Conservation (phyloP, 2,888 invertebrate genomes). For the Dysmachus trigonus region DNA sequence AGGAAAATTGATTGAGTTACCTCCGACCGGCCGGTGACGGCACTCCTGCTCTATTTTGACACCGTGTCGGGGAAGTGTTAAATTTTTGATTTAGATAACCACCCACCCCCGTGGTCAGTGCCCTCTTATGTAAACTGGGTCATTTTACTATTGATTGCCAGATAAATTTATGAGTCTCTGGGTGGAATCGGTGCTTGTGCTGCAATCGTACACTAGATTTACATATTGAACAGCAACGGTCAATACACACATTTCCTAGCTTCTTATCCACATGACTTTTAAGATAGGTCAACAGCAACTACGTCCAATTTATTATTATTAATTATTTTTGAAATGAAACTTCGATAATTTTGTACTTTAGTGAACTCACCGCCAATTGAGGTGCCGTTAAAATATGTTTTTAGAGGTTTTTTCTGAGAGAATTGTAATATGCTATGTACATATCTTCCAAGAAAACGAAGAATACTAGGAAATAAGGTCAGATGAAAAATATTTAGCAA, state of each 20-base stretch:
- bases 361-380: too few species aligned
- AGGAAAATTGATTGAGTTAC: neutral
- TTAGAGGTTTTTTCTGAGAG: too few species aligned
- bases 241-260: neutral
- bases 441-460: too few species aligned
- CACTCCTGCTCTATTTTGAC: neutral
- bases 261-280: neutral
- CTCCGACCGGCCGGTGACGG: neutral
- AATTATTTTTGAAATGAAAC: too few species aligned
- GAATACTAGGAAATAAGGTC: too few species aligned
- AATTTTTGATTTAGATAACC: neutral
- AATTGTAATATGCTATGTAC: too few species aligned
- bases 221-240: neutral
- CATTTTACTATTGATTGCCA: neutral
- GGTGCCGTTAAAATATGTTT: too few species aligned
- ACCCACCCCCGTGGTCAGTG: neutral
- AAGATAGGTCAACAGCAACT: neutral
- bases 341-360: too few species aligned
- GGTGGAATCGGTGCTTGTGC: neutral
- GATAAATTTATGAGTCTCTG: neutral
- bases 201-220: neutral
- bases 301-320: too few species aligned
- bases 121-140: neutral
- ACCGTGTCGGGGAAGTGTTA: neutral
- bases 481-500: too few species aligned